Conservation (phyloP, 2,113 vertebrate genomes). For the Erythrocercus mccallii region DNA sequence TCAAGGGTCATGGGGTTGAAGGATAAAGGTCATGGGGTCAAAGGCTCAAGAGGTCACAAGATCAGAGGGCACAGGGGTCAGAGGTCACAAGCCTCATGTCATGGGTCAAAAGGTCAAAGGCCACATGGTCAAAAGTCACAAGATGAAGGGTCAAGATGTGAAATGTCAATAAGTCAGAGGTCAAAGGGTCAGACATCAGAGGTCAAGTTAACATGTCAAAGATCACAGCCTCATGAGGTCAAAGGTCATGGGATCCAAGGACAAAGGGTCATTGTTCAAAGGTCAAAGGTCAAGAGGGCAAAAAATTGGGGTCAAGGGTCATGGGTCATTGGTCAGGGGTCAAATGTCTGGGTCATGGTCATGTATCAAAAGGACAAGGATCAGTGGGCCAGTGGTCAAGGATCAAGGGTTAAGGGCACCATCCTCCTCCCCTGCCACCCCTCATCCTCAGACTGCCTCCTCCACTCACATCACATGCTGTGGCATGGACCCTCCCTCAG, state of each 20-base stretch:
- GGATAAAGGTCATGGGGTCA: background rate
- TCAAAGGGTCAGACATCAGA: background rate
- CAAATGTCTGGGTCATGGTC: too few relatives aligned
- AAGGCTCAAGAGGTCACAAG: background rate
- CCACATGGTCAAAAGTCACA: background rate
- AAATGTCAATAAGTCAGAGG: background rate
- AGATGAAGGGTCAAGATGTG: too few relatives aligned
- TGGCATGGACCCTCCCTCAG: fast-evolving
- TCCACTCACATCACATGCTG: background rate
- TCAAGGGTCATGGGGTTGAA: background rate
- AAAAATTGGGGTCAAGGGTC: background rate
- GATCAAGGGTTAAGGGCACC: background rate
- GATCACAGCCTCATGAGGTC: background rate
- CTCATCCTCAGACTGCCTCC: background rate
- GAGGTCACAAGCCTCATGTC: background rate
- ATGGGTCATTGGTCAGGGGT: background rate
- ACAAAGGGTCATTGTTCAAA: background rate
- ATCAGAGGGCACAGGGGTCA: background rate
- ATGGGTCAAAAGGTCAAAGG: background rate
- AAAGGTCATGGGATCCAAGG: background rate
- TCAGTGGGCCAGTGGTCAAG: too few relatives aligned
- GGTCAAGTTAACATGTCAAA: background rate
- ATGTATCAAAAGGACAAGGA: background rate
- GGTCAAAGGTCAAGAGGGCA: background rate
- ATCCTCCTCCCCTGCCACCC: background rate